Percentiles rank a stretch among this genome's conserved stretches.
phyloP scores from a whole-genome alignment of 1,140 invertebrate species.

The Acromyrmex charruanus region DNA sequence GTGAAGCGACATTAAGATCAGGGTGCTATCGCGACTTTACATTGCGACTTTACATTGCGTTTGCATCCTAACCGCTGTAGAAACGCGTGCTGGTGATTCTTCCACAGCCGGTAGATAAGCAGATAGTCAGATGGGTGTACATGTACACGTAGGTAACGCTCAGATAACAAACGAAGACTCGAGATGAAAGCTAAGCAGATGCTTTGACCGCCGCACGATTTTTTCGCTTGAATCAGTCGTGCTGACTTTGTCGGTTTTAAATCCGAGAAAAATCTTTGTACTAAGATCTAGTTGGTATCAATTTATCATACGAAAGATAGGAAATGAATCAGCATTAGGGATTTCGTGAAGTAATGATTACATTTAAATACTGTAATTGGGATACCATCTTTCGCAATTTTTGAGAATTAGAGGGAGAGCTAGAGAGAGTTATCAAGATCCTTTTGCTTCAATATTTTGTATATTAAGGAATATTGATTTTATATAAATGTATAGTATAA shows the following conservation, averaged over 20 bases:
- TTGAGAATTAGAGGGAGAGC: neutral
- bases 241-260: constrained; percentile 48
- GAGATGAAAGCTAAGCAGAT: constrained; percentile 66
- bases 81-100: constrained; percentile 74
- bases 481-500: neutral
- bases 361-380: neutral
- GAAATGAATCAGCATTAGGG: neutral
- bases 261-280: constrained; percentile 3
- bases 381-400: neutral
- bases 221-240: constrained; percentile 52
- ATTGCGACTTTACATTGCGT: constrained; percentile 76
- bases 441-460: neutral
- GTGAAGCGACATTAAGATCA: constrained; percentile 52
- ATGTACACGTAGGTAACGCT: constrained; percentile 75
- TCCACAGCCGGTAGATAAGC: constrained; percentile 74
- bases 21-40: constrained; percentile 70
- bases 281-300: constrained; percentile 3
- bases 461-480: neutral
- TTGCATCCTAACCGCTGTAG: constrained; percentile 74
- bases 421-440: no score
- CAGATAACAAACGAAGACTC: constrained; percentile 66
- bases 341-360: neutral
- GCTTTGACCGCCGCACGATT: constrained; percentile 43
- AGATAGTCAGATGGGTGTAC: constrained; percentile 75
- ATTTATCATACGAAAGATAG: constrained; percentile 1